phyloP scores from a whole-genome alignment of 2,888 invertebrate genomes.

The Endomychus coccineus region DNA sequence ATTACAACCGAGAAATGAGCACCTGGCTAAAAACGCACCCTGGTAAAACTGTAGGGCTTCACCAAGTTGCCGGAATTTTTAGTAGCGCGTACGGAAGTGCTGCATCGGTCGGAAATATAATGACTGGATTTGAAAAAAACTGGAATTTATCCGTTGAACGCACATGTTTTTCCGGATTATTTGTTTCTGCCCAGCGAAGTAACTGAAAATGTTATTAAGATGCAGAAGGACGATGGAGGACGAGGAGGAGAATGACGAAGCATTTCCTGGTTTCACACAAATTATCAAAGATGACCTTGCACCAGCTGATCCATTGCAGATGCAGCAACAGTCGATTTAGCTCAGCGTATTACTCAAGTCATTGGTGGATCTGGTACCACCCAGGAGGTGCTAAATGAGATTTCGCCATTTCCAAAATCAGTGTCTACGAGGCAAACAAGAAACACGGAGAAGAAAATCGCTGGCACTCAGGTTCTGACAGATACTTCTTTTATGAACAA shows the following conservation, averaged over 20 bases:
- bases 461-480: too few species aligned
- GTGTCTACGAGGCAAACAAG: conserved; percentile 8
- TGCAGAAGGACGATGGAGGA: not conserved
- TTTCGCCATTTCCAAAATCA: conserved; percentile 3
- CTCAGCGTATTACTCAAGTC: not conserved
- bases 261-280: not conserved
- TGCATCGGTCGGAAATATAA: too few species aligned
- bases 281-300: not conserved
- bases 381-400: conserved; percentile 1
- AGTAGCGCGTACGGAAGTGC: too few species aligned
- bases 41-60: too few species aligned
- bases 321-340: not conserved
- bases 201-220: not conserved
- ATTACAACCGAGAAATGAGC: too few species aligned
- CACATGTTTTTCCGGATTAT: conserved; percentile 1
- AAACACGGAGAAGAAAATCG: conserved; percentile 9
- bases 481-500: too few species aligned
- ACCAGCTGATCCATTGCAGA: not conserved
- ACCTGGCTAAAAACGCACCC: too few species aligned
- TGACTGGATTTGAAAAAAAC: too few species aligned
- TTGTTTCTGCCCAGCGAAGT: too few species aligned
- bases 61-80: too few species aligned
- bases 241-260: not conserved
- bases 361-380: not conserved
- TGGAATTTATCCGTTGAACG: not conserved